Conservation (phyloP, 2,888 invertebrate species). For the Elaeidobius kamerunicus region DNA sequence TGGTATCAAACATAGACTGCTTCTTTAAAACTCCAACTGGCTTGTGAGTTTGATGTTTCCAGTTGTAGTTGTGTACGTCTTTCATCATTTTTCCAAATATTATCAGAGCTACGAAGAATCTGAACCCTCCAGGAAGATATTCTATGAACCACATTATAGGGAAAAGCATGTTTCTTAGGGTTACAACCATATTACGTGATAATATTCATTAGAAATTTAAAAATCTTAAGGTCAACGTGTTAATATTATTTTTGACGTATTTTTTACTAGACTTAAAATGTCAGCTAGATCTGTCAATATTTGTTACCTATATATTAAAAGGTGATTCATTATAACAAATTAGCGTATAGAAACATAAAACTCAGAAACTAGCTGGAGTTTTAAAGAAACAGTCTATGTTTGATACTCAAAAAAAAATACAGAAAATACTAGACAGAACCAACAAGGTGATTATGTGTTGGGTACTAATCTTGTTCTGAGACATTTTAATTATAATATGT, state of each 20-base stretch:
- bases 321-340: no score
- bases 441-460: background rate
- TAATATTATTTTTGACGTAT: no score
- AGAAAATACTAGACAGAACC: slow-evolving; percentile 10
- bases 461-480: background rate
- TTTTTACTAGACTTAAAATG: no score
- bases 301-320: no score
- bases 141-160: slow-evolving; percentile 34
- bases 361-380: slow-evolving; percentile 22
- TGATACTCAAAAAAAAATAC: slow-evolving; percentile 1
- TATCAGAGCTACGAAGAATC: slow-evolving; percentile 32
- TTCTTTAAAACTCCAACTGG: slow-evolving; percentile 28
- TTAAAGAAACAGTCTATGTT: slow-evolving; percentile 25
- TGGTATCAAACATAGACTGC: slow-evolving; percentile 8
- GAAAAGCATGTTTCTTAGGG: slow-evolving; percentile 25
- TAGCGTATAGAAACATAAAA: slow-evolving; percentile 12
- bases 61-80: slow-evolving; percentile 31
- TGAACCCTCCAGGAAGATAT: slow-evolving; percentile 32
- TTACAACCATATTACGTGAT: no score
- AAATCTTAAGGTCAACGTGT: no score
- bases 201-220: slow-evolving; percentile 1
- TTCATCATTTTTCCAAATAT: slow-evolving; percentile 32
- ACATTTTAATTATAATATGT: background rate
- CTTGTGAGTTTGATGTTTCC: slow-evolving; percentile 16
- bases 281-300: no score